Percentiles rank a stretch among this genome's conserved stretches.
Conservation (phyloP, 2,797 vertebrate species). For the Pangasius sanitwongsei region DNA sequence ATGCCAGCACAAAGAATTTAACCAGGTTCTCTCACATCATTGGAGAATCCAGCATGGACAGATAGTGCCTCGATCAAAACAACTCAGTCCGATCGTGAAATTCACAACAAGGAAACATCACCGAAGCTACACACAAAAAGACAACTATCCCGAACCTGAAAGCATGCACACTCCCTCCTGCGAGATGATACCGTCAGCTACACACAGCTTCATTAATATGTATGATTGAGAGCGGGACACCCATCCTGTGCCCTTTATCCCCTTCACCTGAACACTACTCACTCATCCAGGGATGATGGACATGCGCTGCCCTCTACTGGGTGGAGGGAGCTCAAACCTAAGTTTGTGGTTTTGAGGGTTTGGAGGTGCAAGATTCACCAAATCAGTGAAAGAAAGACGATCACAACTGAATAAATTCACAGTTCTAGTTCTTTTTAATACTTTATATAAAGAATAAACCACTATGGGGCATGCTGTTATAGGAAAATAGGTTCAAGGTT, state of each 20-base stretch:
- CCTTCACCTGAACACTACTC: conserved; percentile 24
- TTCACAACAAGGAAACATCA: background rate
- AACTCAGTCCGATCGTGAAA: background rate
- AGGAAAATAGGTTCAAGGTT: background rate
- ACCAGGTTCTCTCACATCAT: conserved; percentile 39
- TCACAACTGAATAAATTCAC: background rate
- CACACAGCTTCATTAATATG: conserved; percentile 27
- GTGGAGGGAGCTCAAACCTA: background rate
- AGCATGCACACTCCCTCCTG: conserved; percentile 1
- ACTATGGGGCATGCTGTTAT: background rate
- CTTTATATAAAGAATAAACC: background rate
- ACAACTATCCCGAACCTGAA: background rate
- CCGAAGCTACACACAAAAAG: background rate
- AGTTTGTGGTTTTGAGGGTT: background rate
- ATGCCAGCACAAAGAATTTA: conserved; percentile 2
- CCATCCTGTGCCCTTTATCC: conserved; percentile 10
- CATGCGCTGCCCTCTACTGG: conserved; percentile 52
- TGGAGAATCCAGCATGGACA: conserved; percentile 8
- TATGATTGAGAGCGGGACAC: conserved; percentile 22
- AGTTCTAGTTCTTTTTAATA: background rate
- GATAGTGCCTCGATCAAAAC: background rate
- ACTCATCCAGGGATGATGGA: background rate
- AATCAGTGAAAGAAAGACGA: background rate
- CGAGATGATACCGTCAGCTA: conserved; percentile 22
- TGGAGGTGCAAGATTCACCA: too few species aligned